Base-by-base conservation (phyloP, 1,140 invertebrate genomes). In the Hetaerina americana region DNA sequence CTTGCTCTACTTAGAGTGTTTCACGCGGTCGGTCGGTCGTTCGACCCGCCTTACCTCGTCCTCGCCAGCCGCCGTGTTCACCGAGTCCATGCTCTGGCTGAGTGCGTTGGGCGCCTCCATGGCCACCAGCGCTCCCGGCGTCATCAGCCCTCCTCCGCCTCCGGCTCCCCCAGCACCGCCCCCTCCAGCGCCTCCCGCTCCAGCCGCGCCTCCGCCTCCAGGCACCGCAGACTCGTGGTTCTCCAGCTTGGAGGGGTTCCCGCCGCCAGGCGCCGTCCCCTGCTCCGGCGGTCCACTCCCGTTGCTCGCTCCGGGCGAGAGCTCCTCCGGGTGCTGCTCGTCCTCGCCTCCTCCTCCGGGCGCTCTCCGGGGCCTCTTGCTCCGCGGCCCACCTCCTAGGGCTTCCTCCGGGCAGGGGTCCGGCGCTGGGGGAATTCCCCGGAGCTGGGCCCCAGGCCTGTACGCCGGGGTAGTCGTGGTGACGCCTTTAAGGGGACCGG, bases 1-100 rank as follows among this genome's bases (percentile, higher is more conserved):
- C n/a, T n/a, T n/a, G n/a, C n/a, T n/a, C n/a, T n/a, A n/a, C n/a
- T n/a, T n/a, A n/a, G n/a, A n/a, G n/a, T n/a, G n/a, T n/a, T n/a
- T n/a, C n/a, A n/a, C n/a, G n/a, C n/a, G n/a, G n/a, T n/a, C n/a
- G n/a, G n/a, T n/a, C n/a, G n/a, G n/a, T n/a, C n/a, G n/a, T n/a
- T n/a, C n/a, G n/a, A n/a, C n/a, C n/a, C n/a, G n/a, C n/a, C 88
- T 84, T 80, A 93, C 92, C 91, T 94, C 92, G 87, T 94, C 92
- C 85, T 94, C 92, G 82, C 90, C 91, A 79, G 91, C 91, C 77
- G 90, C 91, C 75, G 92, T 94, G 84, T 93, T 94, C 80, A 95
- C 92, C 77, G 92, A 94, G 85, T 95, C 92, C 90, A 94, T 93
- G 84, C 92, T 94, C 84, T 95, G 92, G 75, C 87, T 89, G 73